Conservation (phyloP, 2,113 vertebrate genomes). For the Pangasianodon gigas region DNA sequence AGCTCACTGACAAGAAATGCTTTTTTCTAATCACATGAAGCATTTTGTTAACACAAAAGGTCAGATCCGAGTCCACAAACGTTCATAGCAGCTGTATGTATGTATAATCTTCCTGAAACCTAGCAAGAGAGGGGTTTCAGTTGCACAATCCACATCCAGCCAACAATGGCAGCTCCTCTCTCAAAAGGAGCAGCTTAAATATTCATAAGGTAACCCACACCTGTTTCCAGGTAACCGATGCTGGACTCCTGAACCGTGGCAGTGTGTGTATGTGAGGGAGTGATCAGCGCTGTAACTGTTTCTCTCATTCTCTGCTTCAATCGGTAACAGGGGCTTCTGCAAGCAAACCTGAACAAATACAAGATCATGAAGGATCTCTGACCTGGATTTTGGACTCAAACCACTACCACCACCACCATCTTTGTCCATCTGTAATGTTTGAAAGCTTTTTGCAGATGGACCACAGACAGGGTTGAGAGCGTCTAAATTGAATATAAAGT, state of each 20-base stretch:
- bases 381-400: slow-evolving; percentile 41
- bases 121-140: slow-evolving; percentile 35
- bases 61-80: neutral
- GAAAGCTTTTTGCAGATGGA: slow-evolving; percentile 52
- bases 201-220: slow-evolving; percentile 79
- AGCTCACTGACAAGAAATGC: neutral
- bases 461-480: slow-evolving; percentile 30
- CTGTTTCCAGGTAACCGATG: slow-evolving; percentile 81
- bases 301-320: slow-evolving; percentile 56
- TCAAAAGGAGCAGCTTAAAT: slow-evolving; percentile 72
- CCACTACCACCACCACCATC: neutral
- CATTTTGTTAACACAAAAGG: neutral
- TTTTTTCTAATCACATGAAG: neutral
- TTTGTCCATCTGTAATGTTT: slow-evolving; percentile 9
- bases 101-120: neutral
- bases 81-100: neutral
- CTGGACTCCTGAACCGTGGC: slow-evolving; percentile 65
- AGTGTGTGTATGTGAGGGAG: slow-evolving; percentile 50
- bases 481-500: slow-evolving; percentile 49
- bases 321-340: slow-evolving; percentile 50
- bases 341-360: slow-evolving; percentile 35
- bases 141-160: slow-evolving; percentile 58
- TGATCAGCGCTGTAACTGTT: slow-evolving; percentile 49
- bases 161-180: slow-evolving; percentile 69
- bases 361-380: slow-evolving; percentile 53